Base-by-base conservation (phyloP, 2,888 invertebrate species). In the Odiellus spinosus region DNA sequence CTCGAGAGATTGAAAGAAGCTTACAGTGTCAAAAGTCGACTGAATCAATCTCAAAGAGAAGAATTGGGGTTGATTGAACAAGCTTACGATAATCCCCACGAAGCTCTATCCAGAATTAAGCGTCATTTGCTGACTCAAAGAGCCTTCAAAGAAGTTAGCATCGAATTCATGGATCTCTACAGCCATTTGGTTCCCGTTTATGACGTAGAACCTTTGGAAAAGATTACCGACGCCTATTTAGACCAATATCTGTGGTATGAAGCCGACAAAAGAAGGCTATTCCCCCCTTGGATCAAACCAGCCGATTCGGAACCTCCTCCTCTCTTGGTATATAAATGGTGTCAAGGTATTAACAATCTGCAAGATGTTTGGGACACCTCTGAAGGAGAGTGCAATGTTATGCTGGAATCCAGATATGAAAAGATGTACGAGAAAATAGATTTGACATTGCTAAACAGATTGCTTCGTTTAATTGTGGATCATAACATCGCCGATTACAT, bases 401-500 rank as follows among this genome's bases (percentile, higher is more conserved):
- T 99, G 48, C 71, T 99, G 32, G 96, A 99, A 69, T 90, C 96
- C 0, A 81, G 83, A 48, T 93, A 93, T 65, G 98, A 98, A 64
- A 99, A 98, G 64, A 73, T 99, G n/a, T 98, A 96, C 62, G 98
- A 99, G 67, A 99, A 99, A 70, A 98, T 99, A 58, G 98, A 99
- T 75, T 74, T 99, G 65, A 98, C 98, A 0, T 71, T 99, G 19
- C 76, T 99, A 33, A 98, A 98, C 71, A 78, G 98, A 67, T 70
- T 99, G 60, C 71, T 99, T 44, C 80, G 96, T 59, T 71, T 99
- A 46, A 98, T 99, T 59, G 96, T 99, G 38, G 98, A 99, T 70
- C 98, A 99, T 69, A 99, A 99, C 67, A 99, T 99, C 62, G 98
- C 98, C 57, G 98, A 99, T 76, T 99, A 99, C 70, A 98, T 99